Evolutionary conservation across 2,113 vertebrate species (phyloP), one percentile per base, ranked within the genome.

Genomic region (Equus przewalskii): DNA sequence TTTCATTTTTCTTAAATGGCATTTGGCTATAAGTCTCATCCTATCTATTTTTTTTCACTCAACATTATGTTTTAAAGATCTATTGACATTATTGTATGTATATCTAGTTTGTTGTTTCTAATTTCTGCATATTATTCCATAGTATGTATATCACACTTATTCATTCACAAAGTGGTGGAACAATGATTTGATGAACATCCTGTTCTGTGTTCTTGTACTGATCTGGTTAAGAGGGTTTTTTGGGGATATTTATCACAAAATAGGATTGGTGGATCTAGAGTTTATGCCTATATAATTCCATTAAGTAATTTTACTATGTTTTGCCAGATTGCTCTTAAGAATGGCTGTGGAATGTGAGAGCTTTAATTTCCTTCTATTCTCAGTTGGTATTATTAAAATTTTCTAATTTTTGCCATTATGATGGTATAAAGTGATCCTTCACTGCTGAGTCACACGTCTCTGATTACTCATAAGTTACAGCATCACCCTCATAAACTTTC

Each of bases 351-450:
- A 78, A 65, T 46, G 78, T 46, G 28, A 78, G 15, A 41, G 51
- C 46, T 86, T 92, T 78, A n/a, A 56, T 78, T 93, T 93, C 72
- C 73, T 56, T 76, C 76, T 33, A 75, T 93, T 93, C 58, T 85
- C n/a, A 33, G 22, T 75, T 75, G 15, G 70, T 44, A 67, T 9
- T 21, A 67, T 54, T 1, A 19, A n/a, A 33, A 56, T 76, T 56
- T 67, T 93, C 26, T 78, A 44, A 28, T 56, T 67, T 78, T 54
- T 33, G n/a, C n/a, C 12, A 46, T 67, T 78, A 21, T 78, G 10
- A 44, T 28, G 13, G 16, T 64, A 41, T 65, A 79, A 93, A 64
- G 44, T 85, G 3, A 12, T 76, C 33, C n/a, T 26, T 44, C 28
- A 56, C 26, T 60, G 12, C 22, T 41, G 4, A 65, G n/a, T 44